Evolutionary conservation across 2,888 invertebrate species (phyloP), one percentile per base, ranked within the genome.

Genomic region (Suillia variegata): DNA sequence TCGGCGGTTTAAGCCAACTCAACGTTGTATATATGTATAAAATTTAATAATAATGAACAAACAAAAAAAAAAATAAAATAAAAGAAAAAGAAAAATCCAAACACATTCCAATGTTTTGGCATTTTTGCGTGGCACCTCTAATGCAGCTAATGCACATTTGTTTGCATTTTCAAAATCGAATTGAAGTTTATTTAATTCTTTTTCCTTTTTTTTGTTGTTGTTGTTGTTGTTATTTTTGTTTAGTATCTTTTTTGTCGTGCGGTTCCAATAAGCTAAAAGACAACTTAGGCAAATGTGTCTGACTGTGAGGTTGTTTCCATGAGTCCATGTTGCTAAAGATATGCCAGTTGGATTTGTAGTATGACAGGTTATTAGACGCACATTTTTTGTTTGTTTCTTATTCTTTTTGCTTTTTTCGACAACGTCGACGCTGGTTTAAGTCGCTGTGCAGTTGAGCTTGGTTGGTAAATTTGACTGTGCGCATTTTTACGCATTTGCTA

Each of bases 281-380:
- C n/a, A n/a, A n/a, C n/a, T n/a, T n/a, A n/a, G n/a, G n/a, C n/a
- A n/a, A n/a, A 26, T 51, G 42, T 33, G 48, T 8, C 17, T 54
- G 54, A 45, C 17, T 48, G 54, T 45, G 52, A 38, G n/a, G 34
- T 51, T 49, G 24, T 34, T 31, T 45, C 51, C 57, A 58, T 20
- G 54, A 24, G 56, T 54, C 50, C 22, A 38, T 31, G 51, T 34
- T 50, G 50, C 24, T n/a, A 24, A 24, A 50, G 34, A 52, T 56
- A 58, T 51, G 60, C 55, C 63, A 45, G 60, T 62, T 53, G 63
- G 70, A 74, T 70, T 74, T 75, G 78, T 76, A 70, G 79, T 70
- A 71, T 71, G 78, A 78, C 78, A 75, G 76, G 78, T 78, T 78
- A 78, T 79, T 76, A 78, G 76, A 73, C 71, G 64, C 54, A 45